Percentiles rank a stretch among this genome's conserved stretches.
Evolutionary conservation across 2,888 invertebrate genomes (phyloP).

Genomic region (Zootermopsis nevadensis): DNA sequence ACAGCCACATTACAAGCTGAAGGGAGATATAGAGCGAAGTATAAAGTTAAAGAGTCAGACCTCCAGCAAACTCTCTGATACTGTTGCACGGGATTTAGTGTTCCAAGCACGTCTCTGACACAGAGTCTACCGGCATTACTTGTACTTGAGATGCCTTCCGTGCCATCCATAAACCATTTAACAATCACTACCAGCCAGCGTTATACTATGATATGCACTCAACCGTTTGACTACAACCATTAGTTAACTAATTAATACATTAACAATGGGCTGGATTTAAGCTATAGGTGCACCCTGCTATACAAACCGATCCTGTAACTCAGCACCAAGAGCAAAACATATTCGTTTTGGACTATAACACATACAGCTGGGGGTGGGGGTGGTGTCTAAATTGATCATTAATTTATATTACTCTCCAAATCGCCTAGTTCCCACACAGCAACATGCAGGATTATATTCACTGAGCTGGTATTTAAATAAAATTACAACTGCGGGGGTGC

Average conservation of each 20-base stretch:
- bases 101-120: too few relatives aligned
- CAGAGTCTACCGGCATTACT: not conserved
- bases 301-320: too few relatives aligned
- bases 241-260: constrained; percentile 32
- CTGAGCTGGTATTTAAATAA: not conserved
- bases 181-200: constrained; percentile 28
- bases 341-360: not conserved
- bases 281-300: not conserved
- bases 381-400: not conserved
- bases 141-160: not conserved
- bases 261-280: not conserved
- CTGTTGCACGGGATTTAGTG: too few relatives aligned
- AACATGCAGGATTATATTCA: not conserved
- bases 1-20: not conserved
- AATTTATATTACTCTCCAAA: constrained; percentile 17
- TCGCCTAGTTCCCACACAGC: not conserved
- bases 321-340: not conserved
- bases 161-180: constrained; percentile 21
- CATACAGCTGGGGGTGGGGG: not conserved
- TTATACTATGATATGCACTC: constrained; percentile 19
- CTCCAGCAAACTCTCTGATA: too few relatives aligned
- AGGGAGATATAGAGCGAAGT: not conserved
- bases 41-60: constrained; percentile 10
- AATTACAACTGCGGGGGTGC: not conserved
- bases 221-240: not conserved